Conservation (phyloP, 2,888 invertebrate genomes). For the Oxycera nigricornis region DNA sequence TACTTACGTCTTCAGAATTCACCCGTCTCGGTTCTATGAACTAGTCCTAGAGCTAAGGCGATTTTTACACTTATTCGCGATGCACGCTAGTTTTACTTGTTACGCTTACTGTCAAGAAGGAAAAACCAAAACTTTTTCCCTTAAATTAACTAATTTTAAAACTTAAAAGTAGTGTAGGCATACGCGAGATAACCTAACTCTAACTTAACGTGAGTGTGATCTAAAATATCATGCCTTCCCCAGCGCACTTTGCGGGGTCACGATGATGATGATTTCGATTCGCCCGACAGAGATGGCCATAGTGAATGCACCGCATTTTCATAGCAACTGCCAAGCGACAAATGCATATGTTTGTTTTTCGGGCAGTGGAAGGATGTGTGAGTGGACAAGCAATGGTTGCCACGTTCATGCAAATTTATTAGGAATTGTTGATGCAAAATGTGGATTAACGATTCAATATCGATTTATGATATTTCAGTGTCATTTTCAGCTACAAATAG, state of each 20-base stretch:
- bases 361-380: background rate
- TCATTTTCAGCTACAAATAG: no score
- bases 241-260: background rate
- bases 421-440: no score
- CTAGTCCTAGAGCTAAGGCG: background rate
- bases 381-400: conserved; percentile 40
- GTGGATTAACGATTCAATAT: no score
- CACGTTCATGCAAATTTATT: no score
- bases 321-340: background rate
- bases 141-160: conserved; percentile 62
- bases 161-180: conserved; percentile 63
- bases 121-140: conserved; percentile 58
- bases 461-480: no score
- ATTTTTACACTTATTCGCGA: conserved; percentile 9
- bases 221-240: conserved; percentile 13
- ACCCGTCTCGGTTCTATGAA: background rate
- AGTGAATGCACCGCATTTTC: background rate
- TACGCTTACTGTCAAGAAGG: conserved; percentile 33
- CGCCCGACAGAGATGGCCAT: background rate
- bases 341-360: background rate
- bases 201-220: conserved; percentile 58
- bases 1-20: background rate
- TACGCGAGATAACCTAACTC: conserved; percentile 58
- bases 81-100: conserved; percentile 1
- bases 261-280: background rate